Percentiles rank a stretch among this genome's conserved stretches.
Evolutionary conservation across 23 tunicate genomes (phyloP).

Genomic region (Ascidia mentula): DNA sequence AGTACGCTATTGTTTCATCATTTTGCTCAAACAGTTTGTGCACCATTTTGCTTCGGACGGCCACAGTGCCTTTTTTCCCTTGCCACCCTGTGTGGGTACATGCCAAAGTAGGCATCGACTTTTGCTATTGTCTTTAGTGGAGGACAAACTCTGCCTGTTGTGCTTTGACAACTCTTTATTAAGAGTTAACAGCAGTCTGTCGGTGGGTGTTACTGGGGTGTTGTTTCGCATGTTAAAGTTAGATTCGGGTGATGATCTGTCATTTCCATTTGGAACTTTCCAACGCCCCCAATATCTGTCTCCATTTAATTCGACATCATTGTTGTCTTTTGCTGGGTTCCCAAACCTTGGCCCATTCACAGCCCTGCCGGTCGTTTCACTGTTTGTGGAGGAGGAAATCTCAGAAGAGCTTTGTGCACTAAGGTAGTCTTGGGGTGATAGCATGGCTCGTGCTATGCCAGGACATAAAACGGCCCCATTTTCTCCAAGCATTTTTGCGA

Average conservation of each 20-base stretch:
- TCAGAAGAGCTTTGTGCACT: not conserved
- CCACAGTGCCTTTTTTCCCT: constrained; percentile 21
- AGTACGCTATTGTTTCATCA: not conserved
- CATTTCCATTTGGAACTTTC: constrained; percentile 19
- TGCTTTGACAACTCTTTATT: constrained; percentile 39
- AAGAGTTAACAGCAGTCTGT: constrained; percentile 26
- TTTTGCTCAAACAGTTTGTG: constrained; percentile 32
- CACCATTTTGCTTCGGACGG: constrained; percentile 64
- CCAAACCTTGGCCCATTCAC: not conserved
- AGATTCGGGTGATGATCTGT: constrained; percentile 25
- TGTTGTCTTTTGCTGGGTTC: not conserved
- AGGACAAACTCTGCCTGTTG: not conserved
- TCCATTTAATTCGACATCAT: constrained; percentile 7
- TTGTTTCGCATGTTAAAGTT: not conserved
- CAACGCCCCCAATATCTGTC: constrained; percentile 51
- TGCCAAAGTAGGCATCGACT: constrained; percentile 79
- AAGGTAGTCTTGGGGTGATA: constrained; percentile 4
- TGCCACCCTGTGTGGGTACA: constrained; percentile 35
- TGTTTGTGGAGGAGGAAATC: not conserved
- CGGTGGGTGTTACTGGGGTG: constrained; percentile 51
- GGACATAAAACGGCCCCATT: constrained; percentile 80
- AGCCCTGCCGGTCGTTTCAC: not conserved
- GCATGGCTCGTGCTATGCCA: constrained; percentile 35
- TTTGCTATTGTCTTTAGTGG: not conserved
- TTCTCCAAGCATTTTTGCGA: constrained; percentile 65